A percentile compares a stretch with the other conserved stretches of the same genome.
Conservation (phyloP, 2,888 invertebrate species). For the Apotomis betuletana region DNA sequence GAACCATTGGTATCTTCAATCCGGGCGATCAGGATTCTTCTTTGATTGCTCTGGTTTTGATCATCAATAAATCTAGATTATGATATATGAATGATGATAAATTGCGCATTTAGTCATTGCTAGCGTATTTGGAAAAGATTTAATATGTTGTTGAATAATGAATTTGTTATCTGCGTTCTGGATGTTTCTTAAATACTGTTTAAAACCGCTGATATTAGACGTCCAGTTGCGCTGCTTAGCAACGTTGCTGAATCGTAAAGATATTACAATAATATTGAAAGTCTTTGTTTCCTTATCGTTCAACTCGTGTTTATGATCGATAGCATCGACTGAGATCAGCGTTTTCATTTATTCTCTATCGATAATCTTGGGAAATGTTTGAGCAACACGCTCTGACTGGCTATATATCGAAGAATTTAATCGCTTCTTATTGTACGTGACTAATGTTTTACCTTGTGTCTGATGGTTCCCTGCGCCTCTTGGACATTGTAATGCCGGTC, state of each 20-base stretch:
- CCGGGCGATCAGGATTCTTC: neutral
- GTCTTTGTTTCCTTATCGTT: slow-evolving; percentile 35
- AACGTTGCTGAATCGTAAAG: neutral
- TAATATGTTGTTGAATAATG: neutral
- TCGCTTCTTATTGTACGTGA: slow-evolving; percentile 30
- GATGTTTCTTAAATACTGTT: neutral
- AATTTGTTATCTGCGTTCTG: neutral
- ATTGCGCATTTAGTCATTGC: slow-evolving; percentile 18
- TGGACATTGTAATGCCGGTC: slow-evolving; percentile 23
- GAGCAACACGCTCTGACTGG: neutral
- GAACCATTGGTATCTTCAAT: neutral
- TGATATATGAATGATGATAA: neutral
- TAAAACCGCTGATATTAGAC: neutral
- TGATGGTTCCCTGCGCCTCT: neutral
- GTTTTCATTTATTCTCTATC: slow-evolving; percentile 23
- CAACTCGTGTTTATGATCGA: slow-evolving; percentile 30
- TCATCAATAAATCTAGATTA: slow-evolving; percentile 4
- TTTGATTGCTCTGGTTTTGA: too few relatives aligned
- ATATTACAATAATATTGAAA: slow-evolving; percentile 28
- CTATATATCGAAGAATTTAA: slow-evolving; percentile 23
- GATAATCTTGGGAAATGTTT: slow-evolving; percentile 30
- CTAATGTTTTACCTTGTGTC: slow-evolving; percentile 20
- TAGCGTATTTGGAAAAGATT: neutral
- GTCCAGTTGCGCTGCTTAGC: neutral
- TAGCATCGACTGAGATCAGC: slow-evolving; percentile 18